phyloP scores from a whole-genome alignment of 2,888 invertebrate genomes.

The Oscheius sp. region DNA sequence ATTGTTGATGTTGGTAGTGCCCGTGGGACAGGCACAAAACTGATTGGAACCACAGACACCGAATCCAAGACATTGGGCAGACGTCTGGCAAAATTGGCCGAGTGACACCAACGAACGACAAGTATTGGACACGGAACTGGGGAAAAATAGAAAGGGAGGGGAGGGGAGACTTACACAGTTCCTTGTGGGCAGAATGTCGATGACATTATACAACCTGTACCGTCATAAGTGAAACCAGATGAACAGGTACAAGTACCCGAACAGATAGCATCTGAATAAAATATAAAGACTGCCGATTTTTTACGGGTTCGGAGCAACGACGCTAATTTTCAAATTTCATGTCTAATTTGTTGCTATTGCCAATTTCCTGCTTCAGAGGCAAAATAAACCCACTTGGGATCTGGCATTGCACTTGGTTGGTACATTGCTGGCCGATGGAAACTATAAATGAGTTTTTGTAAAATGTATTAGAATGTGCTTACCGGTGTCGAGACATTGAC shows the following conservation, averaged over 20 bases:
- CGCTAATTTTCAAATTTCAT: too few relatives aligned
- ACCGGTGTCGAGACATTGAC: conserved; percentile 16
- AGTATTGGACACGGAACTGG: conserved; percentile 18
- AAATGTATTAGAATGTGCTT: too few relatives aligned
- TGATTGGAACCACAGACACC: conserved; percentile 1
- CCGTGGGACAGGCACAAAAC: conserved; percentile 19
- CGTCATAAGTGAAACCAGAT: conserved; percentile 12
- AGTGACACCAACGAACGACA: conserved; percentile 19
- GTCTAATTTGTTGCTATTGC: too few relatives aligned
- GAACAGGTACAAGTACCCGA: conserved; percentile 25
- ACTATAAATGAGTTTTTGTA: too few relatives aligned
- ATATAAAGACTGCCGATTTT: too few relatives aligned
- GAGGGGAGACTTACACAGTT: conserved; percentile 1
- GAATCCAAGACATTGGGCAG: conserved; percentile 27
- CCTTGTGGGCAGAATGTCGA: background rate
- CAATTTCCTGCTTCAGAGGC: background rate
- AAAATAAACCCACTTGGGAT: background rate
- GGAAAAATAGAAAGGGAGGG: background rate
- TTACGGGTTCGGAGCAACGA: too few relatives aligned
- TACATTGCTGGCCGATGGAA: conserved; percentile 13
- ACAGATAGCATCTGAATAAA: conserved; percentile 9
- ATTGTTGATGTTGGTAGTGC: background rate
- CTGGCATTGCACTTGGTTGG: conserved; percentile 6
- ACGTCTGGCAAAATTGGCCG: conserved; percentile 25
- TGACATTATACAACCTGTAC: background rate